phyloP scores from a whole-genome alignment of 35 echinoderm and acorn worm species.

The Heliocidaris tuberculata region DNA sequence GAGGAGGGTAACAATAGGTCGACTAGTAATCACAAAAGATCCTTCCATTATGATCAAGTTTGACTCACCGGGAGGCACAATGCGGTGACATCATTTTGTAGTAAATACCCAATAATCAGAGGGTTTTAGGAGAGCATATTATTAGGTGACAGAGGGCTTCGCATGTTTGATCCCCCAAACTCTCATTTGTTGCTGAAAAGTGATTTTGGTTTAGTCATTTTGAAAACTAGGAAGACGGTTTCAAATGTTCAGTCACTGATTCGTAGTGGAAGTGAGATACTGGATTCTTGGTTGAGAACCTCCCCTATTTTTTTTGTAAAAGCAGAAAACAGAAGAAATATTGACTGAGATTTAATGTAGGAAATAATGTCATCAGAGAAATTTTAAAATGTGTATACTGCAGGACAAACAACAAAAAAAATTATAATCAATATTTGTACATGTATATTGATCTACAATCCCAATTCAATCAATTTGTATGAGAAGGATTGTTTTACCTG shows the following conservation, averaged over 20 bases:
- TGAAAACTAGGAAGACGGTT: background rate
- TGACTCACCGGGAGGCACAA: background rate
- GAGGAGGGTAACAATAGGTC: constrained; percentile 1
- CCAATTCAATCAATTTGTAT: background rate
- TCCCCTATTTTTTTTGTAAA: background rate
- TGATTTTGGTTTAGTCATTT: background rate
- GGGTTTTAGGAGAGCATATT: background rate
- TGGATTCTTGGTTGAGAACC: background rate
- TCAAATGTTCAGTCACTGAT: background rate
- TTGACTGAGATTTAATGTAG: background rate
- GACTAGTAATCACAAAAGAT: background rate
- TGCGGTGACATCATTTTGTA: background rate
- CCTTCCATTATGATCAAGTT: background rate
- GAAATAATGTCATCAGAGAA: background rate
- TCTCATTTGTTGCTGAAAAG: background rate
- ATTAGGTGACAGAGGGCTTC: background rate
- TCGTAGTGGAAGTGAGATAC: background rate
- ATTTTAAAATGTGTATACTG: background rate
- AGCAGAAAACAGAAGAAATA: background rate
- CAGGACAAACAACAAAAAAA: background rate
- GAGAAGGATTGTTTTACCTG: background rate
- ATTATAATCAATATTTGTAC: background rate
- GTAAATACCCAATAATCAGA: background rate
- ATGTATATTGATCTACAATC: background rate
- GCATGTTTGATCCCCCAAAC: background rate